Evolutionary conservation across 2,113 vertebrate genomes (phyloP), one percentile per base, ranked within the genome.

Genomic region (Manacus vitellinus): DNA sequence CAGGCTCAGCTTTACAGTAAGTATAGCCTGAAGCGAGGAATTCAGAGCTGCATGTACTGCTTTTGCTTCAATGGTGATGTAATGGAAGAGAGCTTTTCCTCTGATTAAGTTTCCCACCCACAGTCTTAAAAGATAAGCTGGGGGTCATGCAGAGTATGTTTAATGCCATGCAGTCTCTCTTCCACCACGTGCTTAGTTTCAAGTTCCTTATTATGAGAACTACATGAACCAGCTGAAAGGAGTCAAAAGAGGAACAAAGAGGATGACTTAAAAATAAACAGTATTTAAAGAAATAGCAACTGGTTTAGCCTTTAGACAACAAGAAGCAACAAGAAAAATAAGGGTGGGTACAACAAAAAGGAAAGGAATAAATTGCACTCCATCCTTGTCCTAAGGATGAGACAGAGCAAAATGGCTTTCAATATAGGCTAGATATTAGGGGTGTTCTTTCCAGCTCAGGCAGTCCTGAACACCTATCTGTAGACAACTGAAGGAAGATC

Each of bases 131-230:
- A 80, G 62, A 62, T 31, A 70, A 88, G 25, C 27, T 35, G n/a
- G 39, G 22, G 43, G 63, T 94, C 55, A 79, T 3, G 0, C 46
- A 61, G 28, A 31, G 14, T 54, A 56, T 1, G 0, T 77, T 71
- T 84, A 67, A 92, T 44, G 47, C 27, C 80, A 89, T 14, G 22
- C 14, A 52, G 47, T 71, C 58, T 73, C 76, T 82, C 81, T 90
- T 83, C 55, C 22, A 66, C 30, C 83, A 77, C 5, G 2, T 51
- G 51, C 33, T 86, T 44, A 74, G 94, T 94, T 96, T 97, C 88
- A 1, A 81, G 94, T 94, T 95, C 95, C 92, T 67, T 67, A 35
- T 95, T 91, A 35, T 63, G 19, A 92, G 72, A 96, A 89, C 27
- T 67, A 41, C 2, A 1, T 33, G 30, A 94, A 81, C 51, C 47